Percentiles rank a stretch among this genome's conserved stretches.
These are phyloP conservation scores for Lucilia sericata DNA, from an alignment of 1,140 invertebrate species.

Conservation along the genomic window DNA sequence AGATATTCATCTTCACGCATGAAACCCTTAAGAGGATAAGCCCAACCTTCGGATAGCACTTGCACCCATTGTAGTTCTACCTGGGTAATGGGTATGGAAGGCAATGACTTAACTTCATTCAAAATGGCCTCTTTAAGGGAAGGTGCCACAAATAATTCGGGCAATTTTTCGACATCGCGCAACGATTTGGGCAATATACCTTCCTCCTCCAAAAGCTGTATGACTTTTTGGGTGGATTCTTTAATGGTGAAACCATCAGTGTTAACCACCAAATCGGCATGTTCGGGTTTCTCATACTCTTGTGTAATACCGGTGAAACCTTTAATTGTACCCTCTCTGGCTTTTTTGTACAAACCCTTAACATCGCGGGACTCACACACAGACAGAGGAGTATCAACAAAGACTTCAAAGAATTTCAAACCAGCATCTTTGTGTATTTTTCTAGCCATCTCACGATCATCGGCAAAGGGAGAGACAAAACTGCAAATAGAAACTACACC, in stretches of 20 bases:
- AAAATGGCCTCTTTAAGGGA: conserved; percentile 73
- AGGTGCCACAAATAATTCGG: conserved; percentile 87
- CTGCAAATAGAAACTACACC: conserved; percentile 95
- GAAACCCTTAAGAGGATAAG: conserved; percentile 93
- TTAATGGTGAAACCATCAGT: conserved; percentile 84
- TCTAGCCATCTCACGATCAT: conserved; percentile 90
- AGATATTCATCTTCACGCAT: conserved; percentile 97
- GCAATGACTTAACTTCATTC: conserved; percentile 78
- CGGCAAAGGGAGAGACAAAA: conserved; percentile 96
- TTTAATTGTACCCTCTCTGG: conserved; percentile 89
- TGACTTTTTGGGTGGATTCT: conserved; percentile 85
- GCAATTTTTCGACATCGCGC: conserved; percentile 69
- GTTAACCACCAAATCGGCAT: conserved; percentile 88
- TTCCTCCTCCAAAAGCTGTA: conserved; percentile 80
- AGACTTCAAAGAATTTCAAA: conserved; percentile 95
- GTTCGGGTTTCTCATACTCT: conserved; percentile 89
- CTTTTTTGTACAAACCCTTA: conserved; percentile 98
- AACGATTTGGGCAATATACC: conserved; percentile 68
- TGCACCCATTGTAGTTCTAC: conserved; percentile 97
- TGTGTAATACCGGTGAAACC: conserved; percentile 99
- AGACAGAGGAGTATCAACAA: conserved; percentile 93
- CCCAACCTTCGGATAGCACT: conserved; percentile 97
- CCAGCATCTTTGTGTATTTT: conserved; percentile 88
- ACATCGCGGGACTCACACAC: conserved; percentile 96
- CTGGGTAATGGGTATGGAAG: conserved; percentile 79